Percentiles rank a stretch among this genome's conserved stretches.
Conservation (phyloP, 64 coral and sea anemone genomes). For the Pachyseris speciosa region DNA sequence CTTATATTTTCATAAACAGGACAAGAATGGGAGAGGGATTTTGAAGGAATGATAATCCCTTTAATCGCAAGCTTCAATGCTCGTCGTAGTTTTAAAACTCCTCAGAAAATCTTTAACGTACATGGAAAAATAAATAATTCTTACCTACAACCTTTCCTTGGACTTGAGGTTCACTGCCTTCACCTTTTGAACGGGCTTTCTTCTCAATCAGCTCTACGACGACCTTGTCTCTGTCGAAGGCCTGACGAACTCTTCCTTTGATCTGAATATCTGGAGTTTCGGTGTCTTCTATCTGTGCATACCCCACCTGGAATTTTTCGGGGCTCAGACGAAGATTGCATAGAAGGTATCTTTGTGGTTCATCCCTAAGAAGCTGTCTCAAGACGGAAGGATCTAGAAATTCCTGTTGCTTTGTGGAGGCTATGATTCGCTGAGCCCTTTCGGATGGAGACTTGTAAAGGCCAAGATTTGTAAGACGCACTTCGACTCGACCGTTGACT, state of each 20-base stretch:
- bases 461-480: constrained; percentile 66
- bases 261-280: constrained; percentile 70
- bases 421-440: constrained; percentile 21
- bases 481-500: constrained; percentile 61
- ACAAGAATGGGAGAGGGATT: too few species aligned
- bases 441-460: constrained; percentile 16
- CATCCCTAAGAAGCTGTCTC: background rate
- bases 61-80: too few species aligned
- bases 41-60: too few species aligned
- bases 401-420: constrained; percentile 49
- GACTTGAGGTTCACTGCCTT: background rate
- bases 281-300: constrained; percentile 67
- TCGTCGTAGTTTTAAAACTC: too few species aligned
- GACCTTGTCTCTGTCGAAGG: constrained; percentile 81
- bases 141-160: constrained; percentile 75
- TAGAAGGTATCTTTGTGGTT: constrained; percentile 50
- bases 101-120: too few species aligned
- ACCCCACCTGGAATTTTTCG: constrained; percentile 28
- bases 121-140: background rate
- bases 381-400: constrained; percentile 70
- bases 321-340: constrained; percentile 72
- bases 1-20: background rate
- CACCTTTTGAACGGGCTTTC: background rate
- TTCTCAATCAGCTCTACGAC: constrained; percentile 37
- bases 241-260: constrained; percentile 65